Evolutionary conservation across 2,797 vertebrate species (phyloP), one percentile per base, ranked within the genome.

Genomic region (Hirundo rustica): DNA sequence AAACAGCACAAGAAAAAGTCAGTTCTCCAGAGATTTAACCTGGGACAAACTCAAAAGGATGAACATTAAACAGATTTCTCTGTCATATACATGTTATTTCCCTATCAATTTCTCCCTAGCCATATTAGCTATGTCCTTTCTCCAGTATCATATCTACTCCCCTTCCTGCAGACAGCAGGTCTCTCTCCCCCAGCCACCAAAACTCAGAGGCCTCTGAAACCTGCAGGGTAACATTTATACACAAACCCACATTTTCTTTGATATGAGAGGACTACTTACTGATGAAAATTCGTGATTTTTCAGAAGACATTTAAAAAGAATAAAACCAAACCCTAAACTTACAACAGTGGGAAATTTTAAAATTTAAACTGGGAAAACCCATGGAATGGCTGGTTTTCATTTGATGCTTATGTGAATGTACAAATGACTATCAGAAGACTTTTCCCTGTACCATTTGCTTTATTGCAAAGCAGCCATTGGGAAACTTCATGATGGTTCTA

Each of bases 401-500:
- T 93, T 71, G 23, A 7, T 68, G 26, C 30, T 85, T 67, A 36
- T 27, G 7, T 51, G 53, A 91, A 88, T 32, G 22, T n/a, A 57
- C 26, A 92, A 88, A 85, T 20, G 10, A 57, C 47, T 72, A 74
- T 44, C 83, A 82, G 55, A 87, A 76, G 55, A 67, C 34, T 82
- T 70, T 55, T 67, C 45, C 36, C 45, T 61, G 50, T 48, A 51
- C 61, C 47, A 76, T 92, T 94, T 65, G n/a, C 68, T 80, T 85
- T 45, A 74, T 77, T 4, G 0, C 61, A 83, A 92, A 96, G n/a
- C 62, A 80, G 65, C 87, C 68, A 58, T 11, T 85, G 54, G 71
- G 86, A 93, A 89, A 93, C 54, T 68, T 40, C 9, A 38, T 40
- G 38, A 83, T 79, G 80, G 70, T 95, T 90, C 88, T 55, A 74